Percentiles rank a stretch among this genome's conserved stretches.
Evolutionary conservation across 1,140 invertebrate genomes (phyloP).

Genomic region (Drosophila azteca): DNA sequence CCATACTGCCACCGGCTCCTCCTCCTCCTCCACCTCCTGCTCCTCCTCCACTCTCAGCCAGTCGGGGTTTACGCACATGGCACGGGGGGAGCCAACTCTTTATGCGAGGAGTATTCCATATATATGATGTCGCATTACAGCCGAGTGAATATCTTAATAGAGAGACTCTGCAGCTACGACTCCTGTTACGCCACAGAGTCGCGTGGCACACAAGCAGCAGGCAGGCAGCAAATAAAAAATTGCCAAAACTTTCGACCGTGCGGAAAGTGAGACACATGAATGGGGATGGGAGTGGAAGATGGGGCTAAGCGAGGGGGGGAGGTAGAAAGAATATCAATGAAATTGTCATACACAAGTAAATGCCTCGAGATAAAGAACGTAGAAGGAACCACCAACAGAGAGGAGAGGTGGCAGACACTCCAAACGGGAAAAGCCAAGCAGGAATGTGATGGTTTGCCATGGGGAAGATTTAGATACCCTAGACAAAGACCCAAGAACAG

Average conservation of each 20-base stretch:
- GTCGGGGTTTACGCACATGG: slow-evolving; percentile 16
- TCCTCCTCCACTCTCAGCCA: neutral
- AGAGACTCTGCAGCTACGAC: slow-evolving; percentile 11
- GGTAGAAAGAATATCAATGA: slow-evolving; percentile 67
- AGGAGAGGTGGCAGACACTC: slow-evolving; percentile 3
- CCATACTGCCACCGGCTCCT: slow-evolving; percentile 2
- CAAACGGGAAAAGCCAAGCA: neutral
- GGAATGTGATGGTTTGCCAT: too few species aligned
- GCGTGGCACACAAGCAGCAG: slow-evolving; percentile 48
- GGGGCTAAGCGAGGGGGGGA: neutral
- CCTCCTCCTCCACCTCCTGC: too few species aligned
- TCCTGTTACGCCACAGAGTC: slow-evolving; percentile 18
- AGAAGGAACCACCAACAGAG: neutral
- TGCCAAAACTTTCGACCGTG: slow-evolving; percentile 72
- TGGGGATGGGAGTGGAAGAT: neutral
- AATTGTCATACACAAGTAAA: slow-evolving; percentile 76
- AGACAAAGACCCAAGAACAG: too few species aligned
- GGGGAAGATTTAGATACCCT: too few species aligned
- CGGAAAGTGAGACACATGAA: slow-evolving; percentile 38
- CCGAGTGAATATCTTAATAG: slow-evolving; percentile 80
- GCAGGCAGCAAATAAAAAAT: slow-evolving; percentile 64
- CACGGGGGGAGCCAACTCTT: slow-evolving; percentile 36
- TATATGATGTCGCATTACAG: slow-evolving; percentile 77
- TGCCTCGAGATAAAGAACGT: slow-evolving; percentile 58
- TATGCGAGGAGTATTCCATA: slow-evolving; percentile 12